Evolutionary conservation across 2,888 invertebrate species (phyloP).

Genomic region (Drosophila limbata): DNA sequence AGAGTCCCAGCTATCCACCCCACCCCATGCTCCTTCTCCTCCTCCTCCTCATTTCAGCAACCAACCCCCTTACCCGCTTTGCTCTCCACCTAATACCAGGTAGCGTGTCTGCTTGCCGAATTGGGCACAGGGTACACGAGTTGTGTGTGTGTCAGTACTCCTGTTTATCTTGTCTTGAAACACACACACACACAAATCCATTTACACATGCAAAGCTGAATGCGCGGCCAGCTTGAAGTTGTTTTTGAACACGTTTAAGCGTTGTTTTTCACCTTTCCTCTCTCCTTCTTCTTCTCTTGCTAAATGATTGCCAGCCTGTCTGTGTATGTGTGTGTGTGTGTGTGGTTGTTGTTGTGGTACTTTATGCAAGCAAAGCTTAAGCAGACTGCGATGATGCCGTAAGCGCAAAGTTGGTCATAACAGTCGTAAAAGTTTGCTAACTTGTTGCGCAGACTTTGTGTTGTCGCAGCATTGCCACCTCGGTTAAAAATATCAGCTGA

Average conservation of each 20-base stretch:
- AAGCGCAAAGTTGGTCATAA: constrained; percentile 79
- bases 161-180: constrained; percentile 63
- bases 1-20: constrained; percentile 1
- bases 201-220: constrained; percentile 22
- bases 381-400: constrained; percentile 67
- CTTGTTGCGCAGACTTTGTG: constrained; percentile 70
- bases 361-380: constrained; percentile 74
- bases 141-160: constrained; percentile 38
- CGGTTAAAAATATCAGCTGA: constrained; percentile 25
- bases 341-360: constrained; percentile 47
- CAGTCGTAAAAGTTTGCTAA: constrained; percentile 73
- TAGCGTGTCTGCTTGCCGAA: constrained; percentile 36
- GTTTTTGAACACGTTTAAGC: constrained; percentile 68
- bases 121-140: constrained; percentile 53
- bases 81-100: constrained; percentile 4
- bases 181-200: constrained; percentile 19
- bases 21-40: neutral
- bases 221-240: constrained; percentile 60
- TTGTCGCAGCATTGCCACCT: constrained; percentile 65
- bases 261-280: constrained; percentile 7
- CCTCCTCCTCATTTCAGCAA: neutral
- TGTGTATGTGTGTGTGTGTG: constrained; percentile 23
- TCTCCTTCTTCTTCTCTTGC: constrained; percentile 6
- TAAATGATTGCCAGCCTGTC: constrained; percentile 25
- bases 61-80: neutral